phyloP scores from a whole-genome alignment of 2,113 vertebrate genomes.

The Spilogale gracilis region DNA sequence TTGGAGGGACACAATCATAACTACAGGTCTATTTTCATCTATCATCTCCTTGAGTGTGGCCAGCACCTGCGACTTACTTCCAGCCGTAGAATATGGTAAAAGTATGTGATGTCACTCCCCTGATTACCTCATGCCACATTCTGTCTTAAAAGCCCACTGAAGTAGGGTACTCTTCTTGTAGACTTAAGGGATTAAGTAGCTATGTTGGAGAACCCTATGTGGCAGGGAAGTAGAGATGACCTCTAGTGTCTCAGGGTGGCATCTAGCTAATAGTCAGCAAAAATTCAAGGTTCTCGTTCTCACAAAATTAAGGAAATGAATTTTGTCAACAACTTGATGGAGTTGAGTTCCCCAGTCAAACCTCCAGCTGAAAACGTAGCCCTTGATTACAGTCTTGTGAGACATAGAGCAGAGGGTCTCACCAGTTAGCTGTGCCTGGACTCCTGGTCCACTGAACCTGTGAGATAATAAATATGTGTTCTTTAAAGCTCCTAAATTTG shows the following conservation, averaged over 20 bases:
- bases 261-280: neutral
- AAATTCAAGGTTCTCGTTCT: neutral
- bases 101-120: neutral
- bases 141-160: neutral
- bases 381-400: neutral
- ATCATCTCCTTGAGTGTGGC: neutral
- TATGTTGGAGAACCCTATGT: neutral
- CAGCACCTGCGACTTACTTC: neutral
- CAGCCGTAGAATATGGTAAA: neutral
- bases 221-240: neutral
- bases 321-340: neutral
- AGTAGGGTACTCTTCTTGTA: neutral
- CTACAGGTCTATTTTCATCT: neutral
- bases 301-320: neutral
- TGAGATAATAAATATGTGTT: neutral
- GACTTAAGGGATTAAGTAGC: neutral
- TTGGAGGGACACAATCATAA: neutral
- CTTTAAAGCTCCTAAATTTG: neutral
- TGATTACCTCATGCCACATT: neutral
- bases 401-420: neutral
- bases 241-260: neutral
- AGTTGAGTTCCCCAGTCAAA: neutral
- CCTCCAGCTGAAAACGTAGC: neutral
- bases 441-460: neutral
- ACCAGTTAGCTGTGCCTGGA: neutral